Conservation (phyloP, 2,888 invertebrate species). For the Rhingia campestris region DNA sequence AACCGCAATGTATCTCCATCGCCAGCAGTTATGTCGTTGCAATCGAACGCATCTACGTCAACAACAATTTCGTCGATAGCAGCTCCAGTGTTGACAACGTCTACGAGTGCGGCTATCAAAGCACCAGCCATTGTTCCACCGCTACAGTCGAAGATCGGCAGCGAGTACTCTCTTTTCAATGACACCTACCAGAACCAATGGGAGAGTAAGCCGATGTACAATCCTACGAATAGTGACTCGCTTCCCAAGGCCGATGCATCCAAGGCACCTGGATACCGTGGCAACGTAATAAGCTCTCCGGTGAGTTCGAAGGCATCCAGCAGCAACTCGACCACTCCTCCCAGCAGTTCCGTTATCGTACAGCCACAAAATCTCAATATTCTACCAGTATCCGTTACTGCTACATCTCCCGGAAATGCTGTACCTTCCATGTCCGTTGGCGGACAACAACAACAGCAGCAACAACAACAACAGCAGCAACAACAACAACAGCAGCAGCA, state of each 20-base stretch:
- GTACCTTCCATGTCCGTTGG: conserved; percentile 71
- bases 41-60: conserved; percentile 79
- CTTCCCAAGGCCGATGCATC: conserved; percentile 89
- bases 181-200: conserved; percentile 85
- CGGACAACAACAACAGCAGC: conserved; percentile 71
- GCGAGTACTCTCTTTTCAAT: conserved; percentile 94
- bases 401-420: conserved; percentile 71
- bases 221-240: conserved; percentile 82
- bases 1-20: conserved; percentile 75
- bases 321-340: conserved; percentile 84
- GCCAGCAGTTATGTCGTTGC: conserved; percentile 77
- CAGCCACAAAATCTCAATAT: conserved; percentile 75
- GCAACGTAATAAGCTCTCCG: conserved; percentile 90
- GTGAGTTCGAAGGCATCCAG: conserved; percentile 87
- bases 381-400: conserved; percentile 73
- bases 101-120: conserved; percentile 74
- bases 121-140: conserved; percentile 79
- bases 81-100: conserved; percentile 56
- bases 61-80: conserved; percentile 66
- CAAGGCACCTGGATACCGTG: conserved; percentile 95
- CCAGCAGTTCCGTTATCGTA: conserved; percentile 78
- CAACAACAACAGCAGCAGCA: conserved; percentile 69
- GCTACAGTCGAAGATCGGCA: conserved; percentile 80
- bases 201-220: conserved; percentile 83
- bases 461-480: conserved; percentile 76